Conservation (phyloP, 2,797 vertebrate genomes). For the Limosa lapponica region DNA sequence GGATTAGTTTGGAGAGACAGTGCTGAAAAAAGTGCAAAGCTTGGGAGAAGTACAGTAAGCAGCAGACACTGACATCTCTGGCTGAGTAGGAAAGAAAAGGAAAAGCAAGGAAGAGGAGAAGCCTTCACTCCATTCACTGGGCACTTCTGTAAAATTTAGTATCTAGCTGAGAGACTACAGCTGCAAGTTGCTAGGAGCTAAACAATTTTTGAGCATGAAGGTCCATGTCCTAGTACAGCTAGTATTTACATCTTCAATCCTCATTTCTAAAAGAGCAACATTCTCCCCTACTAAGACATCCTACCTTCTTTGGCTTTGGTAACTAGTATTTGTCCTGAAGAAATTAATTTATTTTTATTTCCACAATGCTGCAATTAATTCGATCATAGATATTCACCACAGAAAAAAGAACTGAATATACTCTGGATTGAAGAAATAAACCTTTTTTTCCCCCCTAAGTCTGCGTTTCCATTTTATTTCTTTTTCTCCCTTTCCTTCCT, state of each 20-base stretch:
- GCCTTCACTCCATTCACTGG: background rate
- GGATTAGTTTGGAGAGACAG: background rate
- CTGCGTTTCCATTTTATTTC: background rate
- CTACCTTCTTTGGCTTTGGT: background rate
- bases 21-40: background rate
- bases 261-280: background rate
- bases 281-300: background rate
- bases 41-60: background rate
- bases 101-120: background rate
- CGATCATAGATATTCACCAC: background rate
- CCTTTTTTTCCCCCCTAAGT: rapidly evolving
- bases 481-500: background rate
- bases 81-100: background rate
- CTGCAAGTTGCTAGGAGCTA: background rate
- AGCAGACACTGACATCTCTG: background rate
- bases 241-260: background rate
- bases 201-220: background rate
- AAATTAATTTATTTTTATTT: background rate
- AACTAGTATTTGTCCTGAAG: background rate
- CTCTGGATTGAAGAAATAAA: background rate
- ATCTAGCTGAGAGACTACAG: background rate
- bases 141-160: background rate
- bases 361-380: background rate
- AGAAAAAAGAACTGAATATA: background rate
- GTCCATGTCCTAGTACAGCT: background rate